phyloP scores from a whole-genome alignment of 2,797 vertebrate genomes.

The Silurus lanzhouensis region DNA sequence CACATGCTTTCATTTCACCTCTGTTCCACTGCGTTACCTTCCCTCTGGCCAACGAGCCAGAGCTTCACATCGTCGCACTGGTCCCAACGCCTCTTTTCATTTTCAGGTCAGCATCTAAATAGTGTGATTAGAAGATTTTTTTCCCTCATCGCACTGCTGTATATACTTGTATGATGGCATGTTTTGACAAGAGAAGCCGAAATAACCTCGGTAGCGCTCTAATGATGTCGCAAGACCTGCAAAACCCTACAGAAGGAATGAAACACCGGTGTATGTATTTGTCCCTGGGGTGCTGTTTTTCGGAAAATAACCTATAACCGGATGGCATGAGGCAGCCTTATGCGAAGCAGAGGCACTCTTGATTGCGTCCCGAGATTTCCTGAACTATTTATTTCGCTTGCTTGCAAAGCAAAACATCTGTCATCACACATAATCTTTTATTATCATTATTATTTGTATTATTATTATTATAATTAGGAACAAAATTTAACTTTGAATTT shows the following conservation, averaged over 20 bases:
- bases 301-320: neutral
- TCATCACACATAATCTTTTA: too few relatives aligned
- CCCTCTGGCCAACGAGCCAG: neutral
- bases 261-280: neutral
- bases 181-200: neutral
- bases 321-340: neutral
- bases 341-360: neutral
- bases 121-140: neutral
- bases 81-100: neutral
- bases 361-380: neutral
- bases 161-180: neutral
- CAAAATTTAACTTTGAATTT: too few relatives aligned
- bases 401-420: too few relatives aligned
- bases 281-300: neutral
- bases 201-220: neutral
- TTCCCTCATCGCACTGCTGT: neutral
- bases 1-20: constrained; percentile 1
- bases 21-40: neutral
- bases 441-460: too few relatives aligned
- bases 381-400: neutral
- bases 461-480: too few relatives aligned
- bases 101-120: neutral
- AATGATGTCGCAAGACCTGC: neutral
- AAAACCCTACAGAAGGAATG: neutral
- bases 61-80: neutral